Percentiles rank a stretch among this genome's conserved stretches.
Evolutionary conservation across 2,113 vertebrate genomes (phyloP).

Genomic region (Etheostoma cragini): DNA sequence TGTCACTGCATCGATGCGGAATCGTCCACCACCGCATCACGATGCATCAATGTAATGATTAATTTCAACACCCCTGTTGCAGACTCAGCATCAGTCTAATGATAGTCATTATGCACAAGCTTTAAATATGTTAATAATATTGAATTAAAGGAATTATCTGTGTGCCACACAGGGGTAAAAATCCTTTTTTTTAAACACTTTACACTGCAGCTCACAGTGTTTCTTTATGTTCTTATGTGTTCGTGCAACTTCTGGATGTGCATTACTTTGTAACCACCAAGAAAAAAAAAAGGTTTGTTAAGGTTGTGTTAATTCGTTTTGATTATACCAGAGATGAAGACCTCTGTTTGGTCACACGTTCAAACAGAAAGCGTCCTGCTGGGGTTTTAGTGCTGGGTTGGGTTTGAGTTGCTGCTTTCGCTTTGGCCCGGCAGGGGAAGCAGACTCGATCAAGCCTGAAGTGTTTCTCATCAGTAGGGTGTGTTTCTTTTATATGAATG

Average conservation of each 20-base stretch:
- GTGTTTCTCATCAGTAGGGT: constrained; percentile 29
- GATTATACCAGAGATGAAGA: background rate
- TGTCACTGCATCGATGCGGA: too few relatives aligned
- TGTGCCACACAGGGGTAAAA: too few relatives aligned
- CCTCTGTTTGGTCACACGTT: background rate
- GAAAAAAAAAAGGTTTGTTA: background rate
- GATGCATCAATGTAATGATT: too few relatives aligned
- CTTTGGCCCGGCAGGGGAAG: constrained; percentile 23
- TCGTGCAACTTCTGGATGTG: background rate
- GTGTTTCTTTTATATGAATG: background rate
- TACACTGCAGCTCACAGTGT: background rate
- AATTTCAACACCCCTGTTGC: background rate
- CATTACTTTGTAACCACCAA: background rate
- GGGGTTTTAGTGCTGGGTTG: background rate
- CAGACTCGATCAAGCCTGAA: constrained; percentile 30
- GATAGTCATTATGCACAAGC: background rate
- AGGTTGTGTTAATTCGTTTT: background rate
- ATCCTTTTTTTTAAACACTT: background rate
- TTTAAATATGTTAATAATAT: background rate
- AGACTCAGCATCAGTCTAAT: background rate
- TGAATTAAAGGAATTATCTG: background rate
- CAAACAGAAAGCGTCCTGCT: background rate
- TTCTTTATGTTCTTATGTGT: background rate
- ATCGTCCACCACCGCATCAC: too few relatives aligned
- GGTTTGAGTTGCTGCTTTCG: constrained; percentile 15